A percentile compares a stretch with the other conserved stretches of the same genome.
phyloP scores from a whole-genome alignment of 2,113 vertebrate species.

The Microcebus jonahi region DNA sequence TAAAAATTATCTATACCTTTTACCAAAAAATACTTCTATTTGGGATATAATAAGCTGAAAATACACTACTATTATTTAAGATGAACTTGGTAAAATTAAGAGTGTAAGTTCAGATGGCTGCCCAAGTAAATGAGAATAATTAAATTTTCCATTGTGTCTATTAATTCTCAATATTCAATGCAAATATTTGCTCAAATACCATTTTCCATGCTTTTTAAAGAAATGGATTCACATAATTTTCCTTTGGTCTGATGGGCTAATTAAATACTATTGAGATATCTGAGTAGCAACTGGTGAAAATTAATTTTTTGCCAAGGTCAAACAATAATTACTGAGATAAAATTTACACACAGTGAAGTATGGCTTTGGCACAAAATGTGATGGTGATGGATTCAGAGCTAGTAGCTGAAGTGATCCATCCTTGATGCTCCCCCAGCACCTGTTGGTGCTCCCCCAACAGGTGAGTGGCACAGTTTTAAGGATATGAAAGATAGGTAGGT shows the following conservation, averaged over 20 bases:
- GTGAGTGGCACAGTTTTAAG: not conserved
- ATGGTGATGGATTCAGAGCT: too few species aligned
- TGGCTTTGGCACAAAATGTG: not conserved
- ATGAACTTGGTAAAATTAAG: not conserved
- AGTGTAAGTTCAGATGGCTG: not conserved
- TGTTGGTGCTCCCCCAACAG: not conserved
- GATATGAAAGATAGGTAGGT: not conserved
- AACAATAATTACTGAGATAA: not conserved
- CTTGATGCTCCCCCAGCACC: not conserved
- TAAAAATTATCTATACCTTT: not conserved
- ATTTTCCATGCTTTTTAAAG: not conserved
- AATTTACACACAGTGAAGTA: not conserved
- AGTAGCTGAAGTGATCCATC: too few species aligned
- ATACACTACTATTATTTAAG: not conserved
- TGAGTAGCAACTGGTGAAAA: not conserved
- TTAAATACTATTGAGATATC: not conserved
- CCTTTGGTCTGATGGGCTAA: not conserved
- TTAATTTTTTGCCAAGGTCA: not conserved
- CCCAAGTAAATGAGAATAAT: not conserved
- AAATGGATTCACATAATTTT: not conserved
- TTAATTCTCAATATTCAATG: not conserved
- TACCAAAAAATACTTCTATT: not conserved
- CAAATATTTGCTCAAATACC: not conserved
- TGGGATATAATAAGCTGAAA: not conserved
- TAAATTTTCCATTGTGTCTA: not conserved